Evolutionary conservation across 2,113 vertebrate species (phyloP), one percentile per base, ranked within the genome.

Genomic region (Rhynchopsitta pachyrhyncha): DNA sequence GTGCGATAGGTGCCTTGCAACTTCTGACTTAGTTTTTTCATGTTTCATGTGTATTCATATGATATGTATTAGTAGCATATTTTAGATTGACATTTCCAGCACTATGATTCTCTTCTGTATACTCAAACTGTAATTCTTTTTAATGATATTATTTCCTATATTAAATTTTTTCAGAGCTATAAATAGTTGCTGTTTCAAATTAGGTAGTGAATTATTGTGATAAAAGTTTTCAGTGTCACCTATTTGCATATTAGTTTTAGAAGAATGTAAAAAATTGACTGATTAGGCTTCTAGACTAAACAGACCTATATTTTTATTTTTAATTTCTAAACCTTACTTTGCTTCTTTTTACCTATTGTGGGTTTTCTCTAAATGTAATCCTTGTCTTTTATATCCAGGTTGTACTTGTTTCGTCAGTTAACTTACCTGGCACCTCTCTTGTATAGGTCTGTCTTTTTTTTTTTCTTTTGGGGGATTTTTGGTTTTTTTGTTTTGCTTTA

Each of bases 1-100:
- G 70, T 97, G 77, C 78, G 96, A 67, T 97, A 97, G 95, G 82
- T 97, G 44, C 94, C 90, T 96, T 96, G 49, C 82, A 97, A 95
- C 86, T 97, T 97, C 41, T 41, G 41, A 41, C 88, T 46, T 46
- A 46, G 70, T 92, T 66, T 75, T 71, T 94, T 78, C 74, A 97
- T 82, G 64, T 96, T 97, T 69, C 35, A 70, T 62, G 71, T 29
- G 47, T 81, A 27, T 55, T 64, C 64, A 42, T 88, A 5, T 3
- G 13, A 20, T 53, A 79, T 14, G 19, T 27, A 2, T 69, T 60
- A 83, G 60, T 42, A 90, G 52, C 17, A 29, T 25, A 27, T 47
- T 94, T 84, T 60, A 83, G 29, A 74, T 71, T 6, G 37, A 49
- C 7, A 37, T 71, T 84, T 85, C 74, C 42, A 85, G 49, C 74